phyloP scores from a whole-genome alignment of 1,140 invertebrate genomes.

The Sweltsa coloradensis region DNA sequence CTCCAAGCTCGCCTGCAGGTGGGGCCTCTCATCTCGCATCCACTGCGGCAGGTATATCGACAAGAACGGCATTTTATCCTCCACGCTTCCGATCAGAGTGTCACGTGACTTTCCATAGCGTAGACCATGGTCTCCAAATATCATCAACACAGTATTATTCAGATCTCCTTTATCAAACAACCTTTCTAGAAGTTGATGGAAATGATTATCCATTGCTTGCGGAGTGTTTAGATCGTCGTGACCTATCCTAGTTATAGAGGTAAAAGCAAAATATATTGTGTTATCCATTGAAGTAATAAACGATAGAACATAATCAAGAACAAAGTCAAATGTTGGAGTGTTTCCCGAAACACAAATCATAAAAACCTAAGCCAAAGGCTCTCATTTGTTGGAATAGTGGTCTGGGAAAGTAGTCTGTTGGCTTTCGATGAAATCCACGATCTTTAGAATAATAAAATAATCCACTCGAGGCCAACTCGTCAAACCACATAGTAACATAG shows the following conservation, averaged over 20 bases:
- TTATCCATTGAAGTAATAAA: slow-evolving; percentile 32
- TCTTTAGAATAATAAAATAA: slow-evolving; percentile 31
- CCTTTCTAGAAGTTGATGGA: slow-evolving; percentile 28
- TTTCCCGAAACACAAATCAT: slow-evolving; percentile 29
- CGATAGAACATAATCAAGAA: slow-evolving; percentile 39
- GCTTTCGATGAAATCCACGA: slow-evolving; percentile 29
- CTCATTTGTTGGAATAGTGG: too few relatives aligned
- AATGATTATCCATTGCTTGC: slow-evolving; percentile 33
- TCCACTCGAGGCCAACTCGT: slow-evolving; percentile 30
- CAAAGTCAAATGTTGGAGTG: slow-evolving; percentile 33
- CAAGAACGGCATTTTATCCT: slow-evolving; percentile 43
- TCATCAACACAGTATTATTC: slow-evolving; percentile 34
- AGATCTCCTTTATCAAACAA: slow-evolving; percentile 25
- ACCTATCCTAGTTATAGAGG: slow-evolving; percentile 37
- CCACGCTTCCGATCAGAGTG: slow-evolving; percentile 39
- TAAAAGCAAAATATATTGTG: slow-evolving; percentile 36
- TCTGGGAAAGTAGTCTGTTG: slow-evolving; percentile 37
- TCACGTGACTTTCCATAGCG: slow-evolving; percentile 36
- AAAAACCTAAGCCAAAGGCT: slow-evolving; percentile 27
- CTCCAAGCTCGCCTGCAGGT: slow-evolving; percentile 26
- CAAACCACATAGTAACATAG: slow-evolving; percentile 30
- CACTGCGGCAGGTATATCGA: slow-evolving; percentile 34
- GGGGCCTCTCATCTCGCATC: slow-evolving; percentile 28
- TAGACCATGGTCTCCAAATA: slow-evolving; percentile 40
- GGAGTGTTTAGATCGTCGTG: slow-evolving; percentile 39